Evolutionary conservation across 2,797 vertebrate genomes (phyloP), one percentile per base, ranked within the genome.

Genomic region (Prunella strophiata): DNA sequence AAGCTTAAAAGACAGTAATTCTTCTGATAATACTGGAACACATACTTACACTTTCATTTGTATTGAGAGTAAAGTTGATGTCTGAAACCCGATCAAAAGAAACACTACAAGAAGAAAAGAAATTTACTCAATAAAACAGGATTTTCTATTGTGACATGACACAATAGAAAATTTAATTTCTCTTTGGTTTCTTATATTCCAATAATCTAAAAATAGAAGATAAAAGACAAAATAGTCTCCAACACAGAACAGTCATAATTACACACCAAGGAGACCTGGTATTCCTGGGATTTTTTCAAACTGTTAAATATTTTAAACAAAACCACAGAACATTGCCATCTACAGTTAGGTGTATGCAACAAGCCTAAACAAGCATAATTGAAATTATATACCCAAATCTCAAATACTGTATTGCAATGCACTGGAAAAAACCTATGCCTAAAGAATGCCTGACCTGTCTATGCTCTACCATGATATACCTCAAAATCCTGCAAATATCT

Each of bases 21-120:
- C 29, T 77, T 68, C 43, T 50, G 48, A 22, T 23, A 87, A 26
- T 36, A 61, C 10, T 72, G 42, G 59, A 88, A 87, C 8, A n/a
- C 48, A 76, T 90, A 99, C 99, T 99, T 98, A 99, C 99, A 97
- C 99, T 99, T 98, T 99, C 99, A 98, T 99, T 99, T 83, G 99
- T 99, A 98, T 99, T 99, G 97, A 99, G 98, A 94, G 99, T 99
- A 98, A 99, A 99, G 98, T 99, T 99, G 98, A 99, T 99, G 98
- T 99, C 99, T 97, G 99, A 99, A 97, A 99, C 99, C 86, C 99
- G 99, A 98, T 99, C 99, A 98, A 99, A 99, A 97, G 99, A 99
- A 98, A 99, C 99, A 98, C 99, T 99, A 98, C 73, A 98, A 98
- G 92, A 48, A 50, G 74, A 91, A 89, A 66, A 77, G 19, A 65